These are phyloP conservation scores for Cavia aperea DNA, from an alignment of 2,113 vertebrate genomes.

Conservation along the genomic window DNA sequence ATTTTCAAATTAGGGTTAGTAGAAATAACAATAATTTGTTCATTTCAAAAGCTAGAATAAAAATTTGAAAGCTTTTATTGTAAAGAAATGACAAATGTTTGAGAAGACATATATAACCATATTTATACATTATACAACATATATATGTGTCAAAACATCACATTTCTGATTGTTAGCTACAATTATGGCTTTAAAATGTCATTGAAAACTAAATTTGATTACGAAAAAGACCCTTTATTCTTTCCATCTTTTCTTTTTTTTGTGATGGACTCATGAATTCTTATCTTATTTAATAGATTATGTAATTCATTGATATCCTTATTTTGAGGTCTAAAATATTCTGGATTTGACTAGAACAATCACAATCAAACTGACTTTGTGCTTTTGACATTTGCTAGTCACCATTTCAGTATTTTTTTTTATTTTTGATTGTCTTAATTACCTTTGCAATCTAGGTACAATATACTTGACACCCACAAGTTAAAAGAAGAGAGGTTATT, in stretches of 20 bases:
- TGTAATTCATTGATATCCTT: neutral
- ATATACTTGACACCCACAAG: neutral
- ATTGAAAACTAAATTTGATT: neutral
- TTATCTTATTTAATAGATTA: neutral
- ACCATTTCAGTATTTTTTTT: neutral
- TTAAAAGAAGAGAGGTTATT: neutral
- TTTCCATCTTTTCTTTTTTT: neutral
- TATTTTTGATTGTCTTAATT: neutral
- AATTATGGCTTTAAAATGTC: neutral
- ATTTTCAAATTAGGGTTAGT: neutral
- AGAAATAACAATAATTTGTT: neutral
- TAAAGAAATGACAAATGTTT: neutral
- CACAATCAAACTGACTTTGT: neutral
- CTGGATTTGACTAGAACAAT: neutral
- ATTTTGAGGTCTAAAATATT: neutral
- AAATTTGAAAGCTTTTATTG: neutral
- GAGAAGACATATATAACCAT: neutral
- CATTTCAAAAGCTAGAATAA: neutral
- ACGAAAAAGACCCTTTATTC: neutral
- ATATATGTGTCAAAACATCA: neutral
- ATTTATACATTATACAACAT: neutral
- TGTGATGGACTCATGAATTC: neutral
- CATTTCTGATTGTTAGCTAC: neutral
- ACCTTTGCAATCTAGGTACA: neutral
- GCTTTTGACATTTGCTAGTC: neutral